Percentiles rank a stretch among this genome's conserved stretches.
phyloP scores from a whole-genome alignment of 2,888 invertebrate genomes.

The Amphipoea oculea region DNA sequence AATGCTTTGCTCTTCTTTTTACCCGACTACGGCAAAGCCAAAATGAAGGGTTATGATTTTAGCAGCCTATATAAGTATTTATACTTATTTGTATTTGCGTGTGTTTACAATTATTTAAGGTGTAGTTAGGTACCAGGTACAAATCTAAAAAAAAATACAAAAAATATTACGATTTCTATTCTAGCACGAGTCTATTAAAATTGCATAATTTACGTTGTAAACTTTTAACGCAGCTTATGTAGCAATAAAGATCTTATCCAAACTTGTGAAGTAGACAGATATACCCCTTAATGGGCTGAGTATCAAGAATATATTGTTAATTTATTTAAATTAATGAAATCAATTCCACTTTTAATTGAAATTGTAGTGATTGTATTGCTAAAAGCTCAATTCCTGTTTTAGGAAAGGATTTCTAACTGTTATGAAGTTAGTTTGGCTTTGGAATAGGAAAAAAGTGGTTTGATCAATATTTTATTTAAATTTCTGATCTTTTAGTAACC shows the following conservation, averaged over 20 bases:
- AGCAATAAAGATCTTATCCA: constrained; percentile 39
- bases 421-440: not conserved
- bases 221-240: not conserved
- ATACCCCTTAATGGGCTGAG: constrained; percentile 62
- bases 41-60: too few species aligned
- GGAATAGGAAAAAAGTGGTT: constrained; percentile 1
- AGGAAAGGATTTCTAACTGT: not conserved
- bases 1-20: not conserved
- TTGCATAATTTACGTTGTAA: constrained; percentile 46
- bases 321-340: constrained; percentile 82
- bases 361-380: constrained; percentile 68
- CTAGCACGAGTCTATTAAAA: constrained; percentile 41
- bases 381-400: constrained; percentile 43
- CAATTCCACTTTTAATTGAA: constrained; percentile 70
- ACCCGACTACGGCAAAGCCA: too few species aligned
- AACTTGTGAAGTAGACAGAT: constrained; percentile 36
- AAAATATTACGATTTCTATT: not conserved
- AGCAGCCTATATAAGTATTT: too few species aligned
- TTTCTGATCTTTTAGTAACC: not conserved
- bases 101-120: not conserved
- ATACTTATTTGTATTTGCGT: too few species aligned
- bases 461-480: not conserved
- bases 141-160: not conserved
- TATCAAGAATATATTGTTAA: constrained; percentile 75
- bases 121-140: not conserved